Conservation (phyloP, 2,113 vertebrate genomes). For the Tenebrosternarchus preto region DNA sequence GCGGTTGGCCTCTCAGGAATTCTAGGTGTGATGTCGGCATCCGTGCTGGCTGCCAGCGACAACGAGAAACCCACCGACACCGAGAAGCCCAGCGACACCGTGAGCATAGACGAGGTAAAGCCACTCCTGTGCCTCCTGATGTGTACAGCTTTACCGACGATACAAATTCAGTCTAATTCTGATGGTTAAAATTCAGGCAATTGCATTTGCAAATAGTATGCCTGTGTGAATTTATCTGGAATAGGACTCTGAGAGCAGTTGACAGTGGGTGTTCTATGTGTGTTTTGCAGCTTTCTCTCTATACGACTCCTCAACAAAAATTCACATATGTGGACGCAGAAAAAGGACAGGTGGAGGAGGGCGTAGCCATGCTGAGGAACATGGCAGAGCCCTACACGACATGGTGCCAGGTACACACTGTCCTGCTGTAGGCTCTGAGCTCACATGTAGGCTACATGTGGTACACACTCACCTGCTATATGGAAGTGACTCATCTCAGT, state of each 20-base stretch:
- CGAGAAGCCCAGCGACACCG: conserved; percentile 64
- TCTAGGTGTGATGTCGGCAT: conserved; percentile 70
- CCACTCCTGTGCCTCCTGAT: neutral
- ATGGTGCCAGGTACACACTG: conserved; percentile 77
- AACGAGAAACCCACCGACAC: conserved; percentile 70
- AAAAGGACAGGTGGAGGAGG: conserved; percentile 77
- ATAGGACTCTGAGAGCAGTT: too few relatives aligned
- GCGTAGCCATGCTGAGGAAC: conserved; percentile 71
- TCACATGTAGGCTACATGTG: neutral
- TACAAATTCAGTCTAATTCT: too few relatives aligned
- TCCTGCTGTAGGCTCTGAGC: neutral
- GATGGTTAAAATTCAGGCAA: too few relatives aligned
- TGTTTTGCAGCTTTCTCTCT: conserved; percentile 79
- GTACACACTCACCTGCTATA: too few relatives aligned
- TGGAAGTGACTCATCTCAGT: too few relatives aligned
- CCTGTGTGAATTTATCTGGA: neutral
- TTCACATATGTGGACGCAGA: conserved; percentile 78
- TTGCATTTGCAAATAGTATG: too few relatives aligned
- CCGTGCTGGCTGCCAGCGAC: conserved; percentile 70
- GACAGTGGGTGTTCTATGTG: conserved; percentile 35
- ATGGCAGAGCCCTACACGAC: conserved; percentile 73
- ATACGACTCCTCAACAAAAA: conserved; percentile 75
- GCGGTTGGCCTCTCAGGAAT: conserved; percentile 68
- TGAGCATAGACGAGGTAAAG: conserved; percentile 79
- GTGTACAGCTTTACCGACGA: neutral